Evolutionary conservation across 2,113 vertebrate species (phyloP).

Genomic region (Eclectus roratus): DNA sequence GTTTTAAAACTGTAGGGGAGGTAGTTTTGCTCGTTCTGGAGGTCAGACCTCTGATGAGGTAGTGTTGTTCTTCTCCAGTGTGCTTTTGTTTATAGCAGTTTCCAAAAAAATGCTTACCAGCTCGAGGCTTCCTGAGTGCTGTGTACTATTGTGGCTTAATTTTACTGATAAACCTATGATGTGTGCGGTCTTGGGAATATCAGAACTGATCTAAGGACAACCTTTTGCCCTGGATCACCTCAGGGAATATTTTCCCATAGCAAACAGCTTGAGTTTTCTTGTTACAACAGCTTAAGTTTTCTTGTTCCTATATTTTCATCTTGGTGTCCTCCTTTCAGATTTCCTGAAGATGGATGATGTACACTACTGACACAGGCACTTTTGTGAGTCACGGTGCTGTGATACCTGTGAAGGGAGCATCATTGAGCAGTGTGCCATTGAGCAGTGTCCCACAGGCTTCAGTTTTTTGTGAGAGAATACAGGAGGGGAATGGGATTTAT

Average conservation of each 20-base stretch:
- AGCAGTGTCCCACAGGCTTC: background rate
- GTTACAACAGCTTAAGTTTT: background rate
- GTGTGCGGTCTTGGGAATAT: background rate
- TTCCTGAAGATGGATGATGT: background rate
- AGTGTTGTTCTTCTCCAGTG: background rate
- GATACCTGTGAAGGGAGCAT: background rate
- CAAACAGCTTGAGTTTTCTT: background rate
- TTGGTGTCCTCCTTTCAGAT: background rate
- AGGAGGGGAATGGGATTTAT: background rate
- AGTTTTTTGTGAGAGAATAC: background rate
- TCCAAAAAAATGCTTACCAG: background rate
- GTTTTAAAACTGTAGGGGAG: background rate
- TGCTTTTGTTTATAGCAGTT: background rate
- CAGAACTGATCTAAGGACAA: background rate
- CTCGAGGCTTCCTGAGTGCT: background rate
- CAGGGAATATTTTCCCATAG: background rate
- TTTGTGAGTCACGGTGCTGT: background rate
- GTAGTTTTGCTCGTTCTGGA: background rate
- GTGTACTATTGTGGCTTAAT: background rate
- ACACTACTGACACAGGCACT: background rate
- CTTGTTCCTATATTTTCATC: background rate
- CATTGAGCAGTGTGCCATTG: fast-evolving
- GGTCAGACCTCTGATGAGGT: background rate
- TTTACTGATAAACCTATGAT: background rate
- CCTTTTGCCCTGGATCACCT: background rate